Base-by-base conservation (phyloP, 2,888 invertebrate genomes). In the Metopia argyrocephala region DNA sequence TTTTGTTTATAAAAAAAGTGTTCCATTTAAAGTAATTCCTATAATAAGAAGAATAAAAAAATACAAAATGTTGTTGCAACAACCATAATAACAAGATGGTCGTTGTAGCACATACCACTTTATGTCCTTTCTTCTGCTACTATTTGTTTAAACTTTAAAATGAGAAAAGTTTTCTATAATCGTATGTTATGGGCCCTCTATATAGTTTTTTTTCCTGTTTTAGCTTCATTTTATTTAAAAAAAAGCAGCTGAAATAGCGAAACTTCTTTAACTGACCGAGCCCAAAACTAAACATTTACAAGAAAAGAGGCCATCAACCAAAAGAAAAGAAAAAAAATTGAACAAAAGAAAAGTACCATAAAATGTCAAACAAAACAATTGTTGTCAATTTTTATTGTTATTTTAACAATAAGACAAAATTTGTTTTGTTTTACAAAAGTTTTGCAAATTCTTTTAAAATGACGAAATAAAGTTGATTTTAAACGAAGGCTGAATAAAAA, bases 161-260 rank as follows among this genome's bases (percentile, higher is more conserved):
- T 81, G 69, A 74, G 74, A 81, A 81, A 81, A 81, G 74, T 81
- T 81, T 81, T 52, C 68, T 54, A 61, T 74, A 81, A 81, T 81
- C 81, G 81, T 81, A 61, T 78, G 69, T 81, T 78, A 74, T 78
- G 68, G 59, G 7, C 46, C 76, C 64, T 68, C 48, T 56, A 71
- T 52, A 9, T 52, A 9, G 20, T 61, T 12, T 25, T 28, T 66
- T 66, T 62, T 62, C 5, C 25, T 62, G 46, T 50, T 52, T 45
- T 69, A 28, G 7, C 48, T 64, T 57, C 57, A 21, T 15, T 2
- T 54, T n/a, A 9, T 50, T 20, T 28, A 68, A 46, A 18, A 4
- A 69, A 28, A 28, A 56, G 12, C 20, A 15, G 27, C 9, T 38
- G 31, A 54, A 46, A 15, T n/a, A 45, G 50, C 64, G 54, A 23